Conservation (phyloP, 92 coral and sea anemone genomes). For the Pocillopora grandis region DNA sequence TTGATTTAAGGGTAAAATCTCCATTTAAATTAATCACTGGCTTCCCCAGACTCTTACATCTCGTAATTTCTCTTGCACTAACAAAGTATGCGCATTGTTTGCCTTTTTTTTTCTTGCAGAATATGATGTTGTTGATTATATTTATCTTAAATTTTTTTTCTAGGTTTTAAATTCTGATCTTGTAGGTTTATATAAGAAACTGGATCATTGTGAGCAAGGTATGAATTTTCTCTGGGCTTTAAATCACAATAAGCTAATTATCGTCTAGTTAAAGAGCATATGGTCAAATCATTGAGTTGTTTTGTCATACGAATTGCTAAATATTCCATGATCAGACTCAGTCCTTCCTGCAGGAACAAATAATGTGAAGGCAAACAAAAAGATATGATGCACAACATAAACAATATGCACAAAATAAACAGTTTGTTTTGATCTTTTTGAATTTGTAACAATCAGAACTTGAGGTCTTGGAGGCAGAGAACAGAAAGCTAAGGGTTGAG, state of each 20-base stretch:
- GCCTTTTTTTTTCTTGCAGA: no score
- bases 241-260: not conserved
- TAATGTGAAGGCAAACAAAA: no score
- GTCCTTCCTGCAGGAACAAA: no score
- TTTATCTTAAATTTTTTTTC: not conserved
- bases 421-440: not conserved
- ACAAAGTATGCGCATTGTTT: no score
- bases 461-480: conserved; percentile 59
- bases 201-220: conserved; percentile 55
- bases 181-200: conserved; percentile 33
- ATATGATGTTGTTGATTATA: not conserved
- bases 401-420: no score
- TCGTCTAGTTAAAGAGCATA: not conserved
- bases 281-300: not conserved
- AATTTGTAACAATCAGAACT: conserved; percentile 34
- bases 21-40: no score
- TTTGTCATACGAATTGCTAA: no score
- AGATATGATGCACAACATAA: no score
- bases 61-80: no score
- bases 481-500: conserved; percentile 55
- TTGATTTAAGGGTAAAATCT: no score
- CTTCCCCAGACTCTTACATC: no score
- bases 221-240: not conserved
- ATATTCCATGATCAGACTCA: no score
- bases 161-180: conserved; percentile 59